A percentile compares a stretch with the other conserved stretches of the same genome.
Conservation (phyloP, 1,140 invertebrate species). For the Oncopodura yosiiana region DNA sequence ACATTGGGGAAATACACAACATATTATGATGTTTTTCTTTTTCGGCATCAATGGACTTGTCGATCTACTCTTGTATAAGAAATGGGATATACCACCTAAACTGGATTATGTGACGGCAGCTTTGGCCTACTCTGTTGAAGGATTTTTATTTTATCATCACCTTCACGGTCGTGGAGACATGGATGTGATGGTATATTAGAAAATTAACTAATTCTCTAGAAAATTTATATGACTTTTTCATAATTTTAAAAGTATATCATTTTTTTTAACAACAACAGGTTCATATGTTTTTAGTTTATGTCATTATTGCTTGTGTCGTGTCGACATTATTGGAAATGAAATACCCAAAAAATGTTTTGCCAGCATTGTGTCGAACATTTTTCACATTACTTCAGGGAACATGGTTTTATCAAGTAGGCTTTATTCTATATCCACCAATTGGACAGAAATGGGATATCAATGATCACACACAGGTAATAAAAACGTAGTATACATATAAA, state of each 20-base stretch:
- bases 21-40: constrained; percentile 49
- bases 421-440: constrained; percentile 46
- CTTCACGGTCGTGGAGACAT: constrained; percentile 43
- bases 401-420: constrained; percentile 48
- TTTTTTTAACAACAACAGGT: constrained; percentile 35
- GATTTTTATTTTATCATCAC: constrained; percentile 45
- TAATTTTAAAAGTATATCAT: background rate
- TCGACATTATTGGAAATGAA: constrained; percentile 41
- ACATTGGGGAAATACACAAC: constrained; percentile 42
- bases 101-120: constrained; percentile 41
- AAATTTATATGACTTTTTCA: background rate
- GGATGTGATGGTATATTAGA: constrained; percentile 40
- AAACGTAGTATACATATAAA: background rate
- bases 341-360: constrained; percentile 39
- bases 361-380: constrained; percentile 39
- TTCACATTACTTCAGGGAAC: constrained; percentile 44
- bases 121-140: constrained; percentile 43
- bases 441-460: constrained; percentile 41
- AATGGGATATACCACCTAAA: constrained; percentile 38
- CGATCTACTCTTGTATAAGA: constrained; percentile 42
- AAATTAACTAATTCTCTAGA: background rate
- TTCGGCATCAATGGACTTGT: constrained; percentile 43
- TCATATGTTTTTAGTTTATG: constrained; percentile 44
- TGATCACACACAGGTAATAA: constrained; percentile 39
- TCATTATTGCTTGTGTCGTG: constrained; percentile 37